These are phyloP conservation scores for Apaloderma vittatum DNA, from an alignment of 2,113 vertebrate genomes.

Conservation along the genomic window DNA sequence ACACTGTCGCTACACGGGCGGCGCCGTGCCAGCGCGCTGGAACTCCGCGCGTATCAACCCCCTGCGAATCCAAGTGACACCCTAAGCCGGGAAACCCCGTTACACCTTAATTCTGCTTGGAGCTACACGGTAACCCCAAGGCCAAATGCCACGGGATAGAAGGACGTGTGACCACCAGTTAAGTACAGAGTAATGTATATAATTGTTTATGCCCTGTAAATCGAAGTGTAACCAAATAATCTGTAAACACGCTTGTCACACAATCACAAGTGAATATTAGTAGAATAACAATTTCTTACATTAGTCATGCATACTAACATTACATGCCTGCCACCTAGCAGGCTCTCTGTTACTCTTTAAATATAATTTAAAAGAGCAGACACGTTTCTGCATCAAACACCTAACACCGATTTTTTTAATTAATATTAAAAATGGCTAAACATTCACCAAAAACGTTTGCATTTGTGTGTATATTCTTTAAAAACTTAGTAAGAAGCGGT, in stretches of 20 bases:
- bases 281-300: constrained; percentile 93
- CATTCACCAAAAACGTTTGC: constrained; percentile 94
- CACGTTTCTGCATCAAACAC: constrained; percentile 89
- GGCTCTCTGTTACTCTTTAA: constrained; percentile 82
- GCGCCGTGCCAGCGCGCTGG: constrained; percentile 78
- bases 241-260: constrained; percentile 97
- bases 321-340: constrained; percentile 84
- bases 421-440: constrained; percentile 96
- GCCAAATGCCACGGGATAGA: constrained; percentile 75
- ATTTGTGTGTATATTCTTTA: constrained; percentile 93
- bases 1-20: constrained; percentile 62
- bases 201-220: constrained; percentile 87
- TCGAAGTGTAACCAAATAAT: constrained; percentile 88
- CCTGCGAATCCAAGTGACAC: constrained; percentile 75
- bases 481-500: constrained; percentile 87
- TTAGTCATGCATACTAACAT: constrained; percentile 98
- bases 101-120: constrained; percentile 75
- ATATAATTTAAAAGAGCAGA: constrained; percentile 88
- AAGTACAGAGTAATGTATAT: constrained; percentile 83
- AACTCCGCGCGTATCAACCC: constrained; percentile 74
- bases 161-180: constrained; percentile 70
- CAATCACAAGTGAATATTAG: constrained; percentile 96
- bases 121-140: constrained; percentile 82
- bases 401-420: constrained; percentile 91
- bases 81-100: constrained; percentile 74